These are phyloP conservation scores for Labrus mixtus DNA, from an alignment of 2,113 vertebrate genomes.

Conservation along the genomic window DNA sequence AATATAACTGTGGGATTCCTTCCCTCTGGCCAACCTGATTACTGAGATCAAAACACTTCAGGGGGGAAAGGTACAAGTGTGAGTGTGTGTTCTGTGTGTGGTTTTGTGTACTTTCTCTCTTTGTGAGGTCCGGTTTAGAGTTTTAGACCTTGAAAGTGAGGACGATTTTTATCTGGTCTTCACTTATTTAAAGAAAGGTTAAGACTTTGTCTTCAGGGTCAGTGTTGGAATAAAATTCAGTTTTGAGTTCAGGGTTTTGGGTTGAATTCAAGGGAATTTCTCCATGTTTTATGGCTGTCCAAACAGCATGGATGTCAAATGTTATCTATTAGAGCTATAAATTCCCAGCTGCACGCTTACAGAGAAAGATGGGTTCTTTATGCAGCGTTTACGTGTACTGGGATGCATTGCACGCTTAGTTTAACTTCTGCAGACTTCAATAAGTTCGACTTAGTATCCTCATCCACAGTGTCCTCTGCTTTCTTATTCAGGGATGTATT, in stretches of 20 bases:
- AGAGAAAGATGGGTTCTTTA: neutral
- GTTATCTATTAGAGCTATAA: neutral
- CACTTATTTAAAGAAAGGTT: neutral
- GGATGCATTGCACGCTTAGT: too few relatives aligned
- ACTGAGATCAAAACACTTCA: slow-evolving; percentile 50
- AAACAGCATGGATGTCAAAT: neutral
- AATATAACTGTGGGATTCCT: slow-evolving; percentile 64
- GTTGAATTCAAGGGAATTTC: neutral
- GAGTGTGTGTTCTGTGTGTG: neutral
- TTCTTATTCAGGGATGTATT: too few relatives aligned
- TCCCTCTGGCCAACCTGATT: slow-evolving; percentile 32
- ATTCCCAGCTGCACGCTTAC: neutral
- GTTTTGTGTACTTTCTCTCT: neutral
- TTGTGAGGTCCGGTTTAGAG: slow-evolving; percentile 2
- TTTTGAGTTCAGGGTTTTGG: neutral
- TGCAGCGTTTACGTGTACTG: too few relatives aligned
- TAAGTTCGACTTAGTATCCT: too few relatives aligned
- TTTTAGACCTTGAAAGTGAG: neutral
- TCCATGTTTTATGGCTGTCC: neutral
- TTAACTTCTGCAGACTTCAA: too few relatives aligned
- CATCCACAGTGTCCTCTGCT: too few relatives aligned
- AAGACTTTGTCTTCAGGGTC: neutral
- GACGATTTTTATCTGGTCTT: neutral
- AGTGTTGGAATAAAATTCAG: neutral
- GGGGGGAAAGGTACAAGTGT: slow-evolving; percentile 20